Base-by-base conservation (phyloP, 2,888 invertebrate species). In the Morpho helenor region DNA sequence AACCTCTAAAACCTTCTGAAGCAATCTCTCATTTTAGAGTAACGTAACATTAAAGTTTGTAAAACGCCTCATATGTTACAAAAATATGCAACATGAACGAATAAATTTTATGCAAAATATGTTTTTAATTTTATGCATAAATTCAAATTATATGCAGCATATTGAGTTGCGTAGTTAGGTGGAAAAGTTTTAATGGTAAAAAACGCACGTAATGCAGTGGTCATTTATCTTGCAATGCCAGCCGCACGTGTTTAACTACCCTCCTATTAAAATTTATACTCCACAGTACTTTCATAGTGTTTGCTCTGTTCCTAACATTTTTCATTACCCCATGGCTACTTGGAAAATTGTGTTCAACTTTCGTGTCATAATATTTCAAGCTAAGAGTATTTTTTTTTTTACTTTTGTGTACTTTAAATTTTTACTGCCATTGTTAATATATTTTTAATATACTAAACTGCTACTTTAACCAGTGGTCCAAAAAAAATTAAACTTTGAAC, bases 171-270 rank as follows among this genome's bases (percentile, higher is more conserved):
- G 42, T 54, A 41, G 54, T 57, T 44, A 49, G 42, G 48, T 49
- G 46, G 57, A 51, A 56, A 63, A 56, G 56, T 44, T 75, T 73
- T 70, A 70, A 72, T 76, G 74, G 76, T 82, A 80, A 81, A 78
- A 69, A 69, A 54, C 75, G 65, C 66, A 68, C 69, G 70, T 81
- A 76, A 79, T 77, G 80, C 79, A 75, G 75, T 61, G 68, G 75
- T 76, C 76, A 77, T 84, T 83, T 79, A 79, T 84, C 77, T 80
- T 64, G 52, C 60, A 67, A 73, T 62, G 82, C 72, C 80, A 78
- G 65, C 68, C 68, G 66, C 80, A 82, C 73, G 68, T 76, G 77
- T 70, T 58, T 53, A 54, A 54, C 54, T 54, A 54, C 65, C 31
- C 49, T 55, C 52, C 57, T 52, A 54, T 57, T 52, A 52, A 43